Conservation (phyloP, 2,797 vertebrate species). For the Valencia hispanica region DNA sequence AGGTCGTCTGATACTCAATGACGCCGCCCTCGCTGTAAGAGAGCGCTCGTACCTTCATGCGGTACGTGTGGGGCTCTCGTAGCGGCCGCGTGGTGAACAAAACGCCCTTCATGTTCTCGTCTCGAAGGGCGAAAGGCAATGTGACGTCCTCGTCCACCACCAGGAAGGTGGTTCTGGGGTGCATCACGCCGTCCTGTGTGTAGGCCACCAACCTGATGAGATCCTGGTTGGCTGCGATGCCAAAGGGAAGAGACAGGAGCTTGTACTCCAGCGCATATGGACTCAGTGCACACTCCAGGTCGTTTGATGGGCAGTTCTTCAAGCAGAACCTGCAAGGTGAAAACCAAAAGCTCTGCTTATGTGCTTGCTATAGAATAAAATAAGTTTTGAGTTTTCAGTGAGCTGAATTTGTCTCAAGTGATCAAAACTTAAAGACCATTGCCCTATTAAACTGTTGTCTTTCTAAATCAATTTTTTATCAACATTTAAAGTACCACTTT, state of each 20-base stretch:
- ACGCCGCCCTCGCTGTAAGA: conserved; percentile 87
- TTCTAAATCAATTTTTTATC: no score
- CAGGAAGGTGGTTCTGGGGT: conserved; percentile 92
- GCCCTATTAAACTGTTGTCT: no score
- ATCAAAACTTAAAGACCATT: no score
- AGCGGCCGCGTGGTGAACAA: conserved; percentile 89
- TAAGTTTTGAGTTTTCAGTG: neutral
- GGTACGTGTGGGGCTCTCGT: conserved; percentile 89
- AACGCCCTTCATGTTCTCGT: conserved; percentile 94
- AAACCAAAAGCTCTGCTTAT: neutral
- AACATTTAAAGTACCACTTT: no score
- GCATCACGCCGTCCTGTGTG: conserved; percentile 93
- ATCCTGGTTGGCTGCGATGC: conserved; percentile 95
- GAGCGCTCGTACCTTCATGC: conserved; percentile 93
- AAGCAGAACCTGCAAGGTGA: conserved; percentile 88
- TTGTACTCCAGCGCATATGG: conserved; percentile 97
- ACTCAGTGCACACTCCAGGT: conserved; percentile 92
- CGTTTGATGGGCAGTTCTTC: conserved; percentile 91
- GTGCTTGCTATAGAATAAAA: neutral
- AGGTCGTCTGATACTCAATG: conserved; percentile 96
- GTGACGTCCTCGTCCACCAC: conserved; percentile 84
- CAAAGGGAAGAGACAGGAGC: conserved; percentile 93
- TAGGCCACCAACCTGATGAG: conserved; percentile 96
- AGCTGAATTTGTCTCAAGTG: neutral
- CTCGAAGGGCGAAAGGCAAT: conserved; percentile 91